Evolutionary conservation across 2,113 vertebrate genomes (phyloP).

Genomic region (Crypturellus undulatus): DNA sequence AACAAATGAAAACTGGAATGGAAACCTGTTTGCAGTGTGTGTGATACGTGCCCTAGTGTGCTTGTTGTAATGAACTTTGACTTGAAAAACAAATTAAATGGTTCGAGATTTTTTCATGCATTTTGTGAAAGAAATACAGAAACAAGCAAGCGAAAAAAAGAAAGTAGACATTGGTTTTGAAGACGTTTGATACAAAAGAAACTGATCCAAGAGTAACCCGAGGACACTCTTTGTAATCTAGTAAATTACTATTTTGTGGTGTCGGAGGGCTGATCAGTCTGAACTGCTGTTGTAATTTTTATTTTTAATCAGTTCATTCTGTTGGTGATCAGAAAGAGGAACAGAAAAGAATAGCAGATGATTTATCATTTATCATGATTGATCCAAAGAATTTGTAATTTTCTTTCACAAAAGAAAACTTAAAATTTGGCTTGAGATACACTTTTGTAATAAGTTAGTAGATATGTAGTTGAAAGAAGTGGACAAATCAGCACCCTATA

Average conservation of each 20-base stretch:
- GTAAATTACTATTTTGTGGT: not conserved
- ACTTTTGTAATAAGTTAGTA: not conserved
- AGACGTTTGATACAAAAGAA: not conserved
- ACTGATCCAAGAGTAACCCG: not conserved
- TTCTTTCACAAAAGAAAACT: not conserved
- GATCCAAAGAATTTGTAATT: not conserved
- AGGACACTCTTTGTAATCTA: not conserved
- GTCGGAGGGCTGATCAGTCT: not conserved
- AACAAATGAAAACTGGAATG: not conserved
- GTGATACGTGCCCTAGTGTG: not conserved
- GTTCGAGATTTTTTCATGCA: not conserved
- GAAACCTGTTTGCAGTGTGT: not conserved
- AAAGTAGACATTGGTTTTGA: not conserved
- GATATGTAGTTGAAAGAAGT: not conserved
- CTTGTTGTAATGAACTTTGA: not conserved
- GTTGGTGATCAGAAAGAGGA: not conserved
- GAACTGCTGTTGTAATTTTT: not conserved
- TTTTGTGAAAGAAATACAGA: not conserved
- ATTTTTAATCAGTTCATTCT: not conserved
- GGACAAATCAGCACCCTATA: not conserved
- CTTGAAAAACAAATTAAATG: not conserved
- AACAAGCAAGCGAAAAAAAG: not conserved
- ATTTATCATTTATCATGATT: not conserved
- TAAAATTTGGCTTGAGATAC: not conserved
- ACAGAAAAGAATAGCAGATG: not conserved